Conservation (phyloP, 2,888 invertebrate species). For the Dendrolimus houi region DNA sequence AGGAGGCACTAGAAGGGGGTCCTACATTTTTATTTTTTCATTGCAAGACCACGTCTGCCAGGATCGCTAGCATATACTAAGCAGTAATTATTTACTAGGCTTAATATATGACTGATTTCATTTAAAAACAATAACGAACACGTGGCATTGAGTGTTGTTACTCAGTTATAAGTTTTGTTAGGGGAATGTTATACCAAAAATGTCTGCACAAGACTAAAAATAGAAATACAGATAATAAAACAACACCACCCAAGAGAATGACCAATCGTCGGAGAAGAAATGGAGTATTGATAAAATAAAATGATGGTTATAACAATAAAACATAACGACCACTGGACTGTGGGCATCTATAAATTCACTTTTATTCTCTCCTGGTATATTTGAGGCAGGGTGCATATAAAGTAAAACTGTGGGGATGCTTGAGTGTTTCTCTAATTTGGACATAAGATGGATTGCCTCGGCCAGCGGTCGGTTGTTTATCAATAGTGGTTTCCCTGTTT, state of each 20-base stretch:
- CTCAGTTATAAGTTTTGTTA: no score
- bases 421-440: conserved; percentile 19
- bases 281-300: conserved; percentile 30
- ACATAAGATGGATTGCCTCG: conserved; percentile 30
- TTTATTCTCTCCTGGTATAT: conserved; percentile 19
- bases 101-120: no score
- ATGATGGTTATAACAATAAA: conserved; percentile 28
- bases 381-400: conserved; percentile 30
- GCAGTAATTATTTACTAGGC: no score
- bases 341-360: conserved; percentile 24
- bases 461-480: neutral
- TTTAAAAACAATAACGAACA: no score
- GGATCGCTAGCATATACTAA: no score
- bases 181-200: no score
- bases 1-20: no score
- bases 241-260: neutral
- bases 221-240: no score
- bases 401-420: conserved; percentile 5
- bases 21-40: no score
- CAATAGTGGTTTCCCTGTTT: conserved; percentile 3
- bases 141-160: no score
- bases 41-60: no score
- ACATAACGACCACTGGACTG: conserved; percentile 18
- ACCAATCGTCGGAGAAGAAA: neutral
- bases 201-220: no score